phyloP scores from a whole-genome alignment of 2,888 invertebrate genomes.

The Drosophila mercatorum region DNA sequence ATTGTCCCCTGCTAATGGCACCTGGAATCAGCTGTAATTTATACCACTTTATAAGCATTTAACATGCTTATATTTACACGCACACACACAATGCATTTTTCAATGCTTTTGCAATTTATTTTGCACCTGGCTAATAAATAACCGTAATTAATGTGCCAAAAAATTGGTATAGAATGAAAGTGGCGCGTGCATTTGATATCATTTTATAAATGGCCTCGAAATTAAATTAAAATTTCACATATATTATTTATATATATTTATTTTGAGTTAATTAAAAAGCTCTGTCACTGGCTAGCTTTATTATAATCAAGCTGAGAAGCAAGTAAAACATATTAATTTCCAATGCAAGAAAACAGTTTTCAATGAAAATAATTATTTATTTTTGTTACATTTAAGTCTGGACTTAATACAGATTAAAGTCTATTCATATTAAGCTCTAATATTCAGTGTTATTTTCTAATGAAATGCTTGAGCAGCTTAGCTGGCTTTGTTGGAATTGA shows the following conservation, averaged over 20 bases:
- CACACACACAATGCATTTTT: conserved; percentile 15
- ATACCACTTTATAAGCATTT: conserved; percentile 47
- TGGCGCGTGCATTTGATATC: conserved; percentile 13
- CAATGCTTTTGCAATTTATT: conserved; percentile 46
- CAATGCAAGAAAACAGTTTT: background rate
- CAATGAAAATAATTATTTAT: background rate
- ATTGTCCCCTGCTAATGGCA: conserved; percentile 44
- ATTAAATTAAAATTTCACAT: conserved; percentile 29
- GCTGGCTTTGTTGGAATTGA: background rate
- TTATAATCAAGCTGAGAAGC: background rate
- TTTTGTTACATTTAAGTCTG: background rate
- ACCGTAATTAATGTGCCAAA: conserved; percentile 63
- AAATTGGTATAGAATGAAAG: conserved; percentile 30
- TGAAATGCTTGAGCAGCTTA: conserved; percentile 4
- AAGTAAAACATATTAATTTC: background rate
- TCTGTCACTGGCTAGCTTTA: background rate
- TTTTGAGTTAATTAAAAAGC: conserved; percentile 20
- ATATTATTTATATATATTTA: background rate
- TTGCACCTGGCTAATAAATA: conserved; percentile 66
- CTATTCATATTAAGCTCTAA: background rate
- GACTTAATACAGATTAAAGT: background rate
- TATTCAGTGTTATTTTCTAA: conserved; percentile 1
- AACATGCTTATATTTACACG: conserved; percentile 38
- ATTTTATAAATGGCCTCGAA: conserved; percentile 14
- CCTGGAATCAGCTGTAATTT: conserved; percentile 55